Conservation (phyloP, 2,113 vertebrate species). For the Gasterosteus nipponicus region DNA sequence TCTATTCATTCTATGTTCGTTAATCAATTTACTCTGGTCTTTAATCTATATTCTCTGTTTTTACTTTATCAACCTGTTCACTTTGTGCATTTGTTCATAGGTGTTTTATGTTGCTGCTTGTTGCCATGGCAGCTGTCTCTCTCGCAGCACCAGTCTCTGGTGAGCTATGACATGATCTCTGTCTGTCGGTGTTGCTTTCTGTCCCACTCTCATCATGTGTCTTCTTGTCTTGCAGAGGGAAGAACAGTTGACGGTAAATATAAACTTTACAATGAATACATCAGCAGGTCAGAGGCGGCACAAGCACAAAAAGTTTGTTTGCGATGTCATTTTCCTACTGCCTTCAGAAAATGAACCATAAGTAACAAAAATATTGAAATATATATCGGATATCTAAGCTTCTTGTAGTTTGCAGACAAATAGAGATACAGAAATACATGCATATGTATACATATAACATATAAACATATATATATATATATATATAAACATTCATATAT, state of each 20-base stretch:
- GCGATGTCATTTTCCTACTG: too few species aligned
- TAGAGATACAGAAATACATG: too few species aligned
- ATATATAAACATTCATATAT: too few species aligned
- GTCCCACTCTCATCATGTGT: neutral
- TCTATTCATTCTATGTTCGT: neutral
- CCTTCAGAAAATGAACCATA: neutral
- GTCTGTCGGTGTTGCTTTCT: neutral
- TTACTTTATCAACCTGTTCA: neutral
- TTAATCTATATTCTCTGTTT: neutral
- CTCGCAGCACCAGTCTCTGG: conserved; percentile 70
- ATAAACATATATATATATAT: too few species aligned
- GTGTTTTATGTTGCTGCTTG: conserved; percentile 58
- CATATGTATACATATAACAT: too few species aligned
- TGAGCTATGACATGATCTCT: conserved; percentile 43
- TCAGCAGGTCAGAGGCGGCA: too few species aligned
- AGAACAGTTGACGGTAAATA: conserved; percentile 31
- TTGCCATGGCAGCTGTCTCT: conserved; percentile 39
- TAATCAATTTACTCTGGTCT: neutral
- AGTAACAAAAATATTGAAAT: neutral
- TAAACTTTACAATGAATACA: neutral
- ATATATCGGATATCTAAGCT: neutral
- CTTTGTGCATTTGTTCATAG: conserved; percentile 32
- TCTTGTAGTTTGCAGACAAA: neutral
- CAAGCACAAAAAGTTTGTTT: too few species aligned
- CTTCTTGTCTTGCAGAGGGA: conserved; percentile 11